Conservation (phyloP, 1,140 invertebrate genomes). For the Pectinophora gossypiella region DNA sequence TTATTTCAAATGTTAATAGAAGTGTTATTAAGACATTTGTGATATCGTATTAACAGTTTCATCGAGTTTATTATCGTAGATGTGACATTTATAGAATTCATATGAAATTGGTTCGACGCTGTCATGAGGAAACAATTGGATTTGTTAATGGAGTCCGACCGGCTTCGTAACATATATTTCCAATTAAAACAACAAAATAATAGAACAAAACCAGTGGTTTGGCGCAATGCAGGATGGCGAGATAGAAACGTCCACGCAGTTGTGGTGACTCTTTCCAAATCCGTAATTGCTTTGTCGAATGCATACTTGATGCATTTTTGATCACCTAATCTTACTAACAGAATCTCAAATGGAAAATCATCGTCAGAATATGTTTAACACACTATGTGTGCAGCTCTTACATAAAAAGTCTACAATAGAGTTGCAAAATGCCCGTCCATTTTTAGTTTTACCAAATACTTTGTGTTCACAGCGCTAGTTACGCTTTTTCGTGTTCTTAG, state of each 20-base stretch:
- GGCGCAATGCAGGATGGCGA: slow-evolving; percentile 66
- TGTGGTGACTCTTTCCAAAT: slow-evolving; percentile 49
- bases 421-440: too few relatives aligned
- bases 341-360: too few relatives aligned
- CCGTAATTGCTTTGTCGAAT: slow-evolving; percentile 47
- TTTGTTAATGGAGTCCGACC: neutral
- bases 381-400: too few relatives aligned
- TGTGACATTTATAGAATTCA: neutral
- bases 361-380: too few relatives aligned
- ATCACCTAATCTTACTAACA: neutral
- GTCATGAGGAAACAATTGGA: neutral
- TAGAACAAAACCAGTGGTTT: slow-evolving; percentile 52
- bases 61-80: neutral
- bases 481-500: too few relatives aligned
- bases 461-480: too few relatives aligned
- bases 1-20: neutral
- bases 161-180: slow-evolving; percentile 28
- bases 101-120: neutral
- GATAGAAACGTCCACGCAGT: slow-evolving; percentile 45
- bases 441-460: too few relatives aligned
- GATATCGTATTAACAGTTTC: too few relatives aligned
- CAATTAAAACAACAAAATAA: slow-evolving; percentile 47
- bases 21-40: neutral
- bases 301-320: slow-evolving; percentile 23
- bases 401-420: too few relatives aligned